These are phyloP conservation scores for Tympanoctomys barrerae DNA, from an alignment of 2,797 vertebrate species.

Conservation along the genomic window DNA sequence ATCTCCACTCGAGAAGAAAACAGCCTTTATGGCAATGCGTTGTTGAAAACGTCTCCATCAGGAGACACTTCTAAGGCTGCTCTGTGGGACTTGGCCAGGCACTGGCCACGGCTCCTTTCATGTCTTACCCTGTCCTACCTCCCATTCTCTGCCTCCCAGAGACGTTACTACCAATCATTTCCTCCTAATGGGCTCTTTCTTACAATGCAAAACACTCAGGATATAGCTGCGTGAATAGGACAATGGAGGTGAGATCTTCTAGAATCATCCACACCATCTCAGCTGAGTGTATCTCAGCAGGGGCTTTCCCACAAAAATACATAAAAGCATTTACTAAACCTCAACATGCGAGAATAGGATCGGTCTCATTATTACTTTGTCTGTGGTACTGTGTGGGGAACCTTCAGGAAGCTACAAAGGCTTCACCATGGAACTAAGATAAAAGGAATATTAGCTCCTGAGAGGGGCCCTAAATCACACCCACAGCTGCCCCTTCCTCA, in stretches of 20 bases:
- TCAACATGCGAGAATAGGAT: background rate
- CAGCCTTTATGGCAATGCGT: background rate
- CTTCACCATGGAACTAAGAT: background rate
- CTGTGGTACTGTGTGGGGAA: background rate
- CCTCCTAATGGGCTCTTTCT: background rate
- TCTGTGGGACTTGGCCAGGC: background rate
- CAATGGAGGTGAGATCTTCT: background rate
- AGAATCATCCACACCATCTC: background rate
- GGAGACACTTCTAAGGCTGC: background rate
- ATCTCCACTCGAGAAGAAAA: background rate
- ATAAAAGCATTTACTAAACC: background rate
- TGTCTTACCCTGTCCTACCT: background rate
- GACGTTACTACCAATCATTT: background rate
- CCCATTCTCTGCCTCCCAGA: background rate
- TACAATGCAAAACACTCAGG: background rate
- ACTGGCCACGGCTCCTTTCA: background rate
- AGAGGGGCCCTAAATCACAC: background rate
- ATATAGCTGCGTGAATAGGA: background rate
- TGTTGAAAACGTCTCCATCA: background rate
- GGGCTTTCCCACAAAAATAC: conserved; percentile 26
- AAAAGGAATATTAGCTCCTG: background rate
- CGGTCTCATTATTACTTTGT: background rate
- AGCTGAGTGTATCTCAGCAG: background rate
- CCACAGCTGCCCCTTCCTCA: background rate
- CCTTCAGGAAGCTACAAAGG: background rate